Evolutionary conservation across 1,140 invertebrate species (phyloP).

Genomic region (Sipha flava): DNA sequence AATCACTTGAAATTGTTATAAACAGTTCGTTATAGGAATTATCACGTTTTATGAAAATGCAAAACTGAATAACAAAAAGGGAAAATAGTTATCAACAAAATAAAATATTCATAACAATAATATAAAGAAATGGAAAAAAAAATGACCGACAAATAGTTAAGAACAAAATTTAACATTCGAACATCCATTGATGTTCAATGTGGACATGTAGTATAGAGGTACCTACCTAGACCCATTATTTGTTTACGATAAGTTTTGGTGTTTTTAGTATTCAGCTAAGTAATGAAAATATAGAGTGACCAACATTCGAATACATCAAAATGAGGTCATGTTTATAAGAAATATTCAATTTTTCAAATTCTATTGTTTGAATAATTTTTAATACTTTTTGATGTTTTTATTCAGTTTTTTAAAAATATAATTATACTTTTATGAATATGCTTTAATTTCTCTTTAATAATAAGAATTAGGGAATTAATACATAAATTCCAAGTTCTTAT

Average conservation of each 20-base stretch:
- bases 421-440: too few species aligned
- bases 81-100: background rate
- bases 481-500: background rate
- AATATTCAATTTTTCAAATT: background rate
- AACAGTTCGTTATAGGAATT: too few species aligned
- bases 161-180: background rate
- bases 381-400: too few species aligned
- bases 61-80: too few species aligned
- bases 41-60: too few species aligned
- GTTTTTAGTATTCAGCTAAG: background rate
- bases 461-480: background rate
- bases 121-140: background rate
- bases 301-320: background rate
- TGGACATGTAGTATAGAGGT: background rate
- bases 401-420: too few species aligned
- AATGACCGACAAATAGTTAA: background rate
- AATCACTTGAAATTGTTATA: background rate
- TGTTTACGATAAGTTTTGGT: slow-evolving; percentile 10
- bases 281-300: background rate
- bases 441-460: background rate
- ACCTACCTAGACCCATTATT: background rate
- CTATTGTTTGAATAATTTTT: too few species aligned
- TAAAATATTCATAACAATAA: background rate
- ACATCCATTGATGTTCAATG: background rate
- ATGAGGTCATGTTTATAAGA: background rate